Base-by-base conservation (phyloP, 2,113 vertebrate genomes). In the Balaeniceps rex region DNA sequence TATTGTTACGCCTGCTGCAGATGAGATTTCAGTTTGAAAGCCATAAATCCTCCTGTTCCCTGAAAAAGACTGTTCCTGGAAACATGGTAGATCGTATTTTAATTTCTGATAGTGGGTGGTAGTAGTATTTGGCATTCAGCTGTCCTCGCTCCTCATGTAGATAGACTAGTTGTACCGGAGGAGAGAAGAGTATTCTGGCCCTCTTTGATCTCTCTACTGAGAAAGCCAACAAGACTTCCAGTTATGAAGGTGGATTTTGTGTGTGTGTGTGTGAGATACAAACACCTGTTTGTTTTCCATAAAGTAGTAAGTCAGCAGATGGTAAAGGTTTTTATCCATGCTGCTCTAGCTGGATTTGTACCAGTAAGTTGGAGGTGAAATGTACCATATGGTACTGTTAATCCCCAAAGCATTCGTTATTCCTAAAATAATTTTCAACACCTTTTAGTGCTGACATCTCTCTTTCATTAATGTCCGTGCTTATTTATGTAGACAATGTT, bases 351-450 rank as follows among this genome's bases (percentile, higher is more conserved):
- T 96, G 92, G 96, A 97, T 97, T 96, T 97, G 82, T 96, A 89
- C 72, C 69, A 75, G 68, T 91, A 97, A 96, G 75, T 88, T 87
- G 85, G 76, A 97, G 83, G 85, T 87, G 92, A 97, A 98, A 96
- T 87, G 96, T 77, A 85, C 96, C 94, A 94, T 94, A 96, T 94
- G 96, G 87, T 93, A 81, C 91, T 94, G 80, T 69, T 96, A 97
- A 97, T 97, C 93, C 55, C 47, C 4, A 15, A 95, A 96, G 89
- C 55, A 88, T 93, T 91, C 10, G 3, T 89, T 95, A 90, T 36
- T 88, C 82, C 90, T 87, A 85, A 84, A 89, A 84, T 78, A 90
- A 87, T 95, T 95, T 93, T 94, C 88, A 90, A 51, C 88, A 88
- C 75, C 54, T 92, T 78, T 97, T 72, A 87, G 70, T 81, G 77